Evolutionary conservation across 2,888 invertebrate genomes (phyloP), one percentile per base, ranked within the genome.

Genomic region (Julus scanicus): DNA sequence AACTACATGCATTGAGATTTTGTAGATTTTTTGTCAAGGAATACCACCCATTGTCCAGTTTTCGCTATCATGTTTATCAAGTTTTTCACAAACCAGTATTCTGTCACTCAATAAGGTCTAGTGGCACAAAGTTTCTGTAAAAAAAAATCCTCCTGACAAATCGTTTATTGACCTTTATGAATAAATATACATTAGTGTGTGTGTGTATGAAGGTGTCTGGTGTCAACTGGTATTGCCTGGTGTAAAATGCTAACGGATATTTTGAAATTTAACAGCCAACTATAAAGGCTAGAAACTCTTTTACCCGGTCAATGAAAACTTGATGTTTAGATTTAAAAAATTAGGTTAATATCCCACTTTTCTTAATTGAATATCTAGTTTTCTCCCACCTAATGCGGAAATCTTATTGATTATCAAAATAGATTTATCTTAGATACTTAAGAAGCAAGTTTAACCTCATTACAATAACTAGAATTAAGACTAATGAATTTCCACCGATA

Each of bases 291-390:
- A 29, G 71, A 29, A 71, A 71, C n/a, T 71, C 80, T 13, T 13
- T 80, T 80, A 37, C 29, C 9, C 80, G 80, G 37, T 37, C 80
- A 80, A 37, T 80, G 80, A 80, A 15, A 80, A 80, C 80, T 80
- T 29, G 29, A 80, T 80, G 15, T 37, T 29, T 37, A 53, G 80
- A 13, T 13, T 29, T 1, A 8, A 13, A 80, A 80, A 29, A 80
- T 13, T 80, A 29, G 80, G 80, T 80, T 80, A 80, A 80, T 20
- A 80, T 3, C 11, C 20, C 11, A 37, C 80, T 37, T 29, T 80
- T 80, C 29, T 80, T 63, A n/a, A 17, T 37, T 3, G 13, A 9
- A 15, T 80, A 5, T 80, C 37, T 5, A 80, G 80, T 29, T 37
- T 37, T 80, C 80, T 5, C 37, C 20, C 80, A 37, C 80, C 37